phyloP scores from a whole-genome alignment of 2,113 vertebrate species.

The Zosterops pallidus region DNA sequence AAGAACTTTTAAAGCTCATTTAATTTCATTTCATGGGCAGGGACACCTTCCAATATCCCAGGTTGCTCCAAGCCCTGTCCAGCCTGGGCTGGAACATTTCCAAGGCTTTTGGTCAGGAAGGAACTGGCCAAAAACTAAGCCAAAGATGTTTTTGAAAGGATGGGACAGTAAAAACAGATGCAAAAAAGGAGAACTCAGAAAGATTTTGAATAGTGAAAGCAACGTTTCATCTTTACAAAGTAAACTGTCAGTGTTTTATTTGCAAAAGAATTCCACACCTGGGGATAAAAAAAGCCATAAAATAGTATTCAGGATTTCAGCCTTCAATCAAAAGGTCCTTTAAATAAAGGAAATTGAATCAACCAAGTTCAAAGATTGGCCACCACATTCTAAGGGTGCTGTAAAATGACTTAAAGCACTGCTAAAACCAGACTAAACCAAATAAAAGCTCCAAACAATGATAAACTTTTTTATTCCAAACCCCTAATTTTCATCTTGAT shows the following conservation, averaged over 20 bases:
- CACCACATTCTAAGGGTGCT: neutral
- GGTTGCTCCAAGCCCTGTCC: neutral
- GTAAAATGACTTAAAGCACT: neutral
- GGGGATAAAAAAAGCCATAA: neutral
- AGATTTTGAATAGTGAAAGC: neutral
- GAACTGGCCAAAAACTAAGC: neutral
- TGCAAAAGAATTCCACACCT: neutral
- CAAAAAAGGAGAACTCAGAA: neutral
- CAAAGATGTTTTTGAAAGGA: neutral
- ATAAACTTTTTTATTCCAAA: neutral
- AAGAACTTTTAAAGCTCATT: neutral
- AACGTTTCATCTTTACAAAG: fast-evolving
- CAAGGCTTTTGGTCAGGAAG: neutral
- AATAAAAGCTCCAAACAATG: neutral
- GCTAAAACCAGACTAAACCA: neutral
- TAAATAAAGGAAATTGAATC: neutral
- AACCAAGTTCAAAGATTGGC: neutral
- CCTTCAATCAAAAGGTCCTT: neutral
- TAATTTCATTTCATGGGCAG: neutral
- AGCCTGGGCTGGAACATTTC: neutral
- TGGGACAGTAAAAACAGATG: neutral
- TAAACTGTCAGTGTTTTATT: neutral
- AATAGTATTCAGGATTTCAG: neutral
- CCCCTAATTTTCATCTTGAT: neutral
- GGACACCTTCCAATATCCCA: neutral